A percentile compares a stretch with the other conserved stretches of the same genome.
phyloP scores from a whole-genome alignment of 2,113 vertebrate species.

The Picathartes gymnocephalus region DNA sequence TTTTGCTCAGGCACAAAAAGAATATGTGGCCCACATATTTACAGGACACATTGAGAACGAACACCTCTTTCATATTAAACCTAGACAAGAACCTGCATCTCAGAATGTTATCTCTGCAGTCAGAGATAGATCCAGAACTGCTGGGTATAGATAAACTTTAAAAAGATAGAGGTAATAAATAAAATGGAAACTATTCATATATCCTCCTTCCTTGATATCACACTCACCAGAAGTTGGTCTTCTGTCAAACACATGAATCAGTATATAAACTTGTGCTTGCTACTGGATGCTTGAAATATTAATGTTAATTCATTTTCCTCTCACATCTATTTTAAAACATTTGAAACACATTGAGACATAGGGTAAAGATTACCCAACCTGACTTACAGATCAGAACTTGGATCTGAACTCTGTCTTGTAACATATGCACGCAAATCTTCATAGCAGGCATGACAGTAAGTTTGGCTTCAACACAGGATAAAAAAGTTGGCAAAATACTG shows the following conservation, averaged over 20 bases:
- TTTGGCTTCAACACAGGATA: not conserved
- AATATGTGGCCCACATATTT: not conserved
- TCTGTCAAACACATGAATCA: not conserved
- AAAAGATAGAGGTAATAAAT: not conserved
- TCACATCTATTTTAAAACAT: not conserved
- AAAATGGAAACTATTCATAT: not conserved
- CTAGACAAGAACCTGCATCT: not conserved
- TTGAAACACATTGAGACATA: not conserved
- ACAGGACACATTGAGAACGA: not conserved
- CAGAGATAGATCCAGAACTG: not conserved
- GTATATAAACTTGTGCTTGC: not conserved
- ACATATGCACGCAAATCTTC: not conserved
- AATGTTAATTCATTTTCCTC: not conserved
- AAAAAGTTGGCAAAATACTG: not conserved
- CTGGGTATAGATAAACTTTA: not conserved
- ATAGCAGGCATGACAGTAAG: not conserved
- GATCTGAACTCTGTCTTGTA: not conserved
- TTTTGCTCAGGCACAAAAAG: not conserved
- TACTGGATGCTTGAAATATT: not conserved
- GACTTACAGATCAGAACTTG: not conserved
- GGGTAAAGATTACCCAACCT: not conserved
- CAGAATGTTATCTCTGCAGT: not conserved
- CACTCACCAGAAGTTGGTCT: not conserved
- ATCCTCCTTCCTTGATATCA: not conserved
- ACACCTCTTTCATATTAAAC: not conserved